A percentile compares a stretch with the other conserved stretches of the same genome.
Evolutionary conservation across 2,113 vertebrate genomes (phyloP).

Genomic region (Hippoglossus stenolepis): DNA sequence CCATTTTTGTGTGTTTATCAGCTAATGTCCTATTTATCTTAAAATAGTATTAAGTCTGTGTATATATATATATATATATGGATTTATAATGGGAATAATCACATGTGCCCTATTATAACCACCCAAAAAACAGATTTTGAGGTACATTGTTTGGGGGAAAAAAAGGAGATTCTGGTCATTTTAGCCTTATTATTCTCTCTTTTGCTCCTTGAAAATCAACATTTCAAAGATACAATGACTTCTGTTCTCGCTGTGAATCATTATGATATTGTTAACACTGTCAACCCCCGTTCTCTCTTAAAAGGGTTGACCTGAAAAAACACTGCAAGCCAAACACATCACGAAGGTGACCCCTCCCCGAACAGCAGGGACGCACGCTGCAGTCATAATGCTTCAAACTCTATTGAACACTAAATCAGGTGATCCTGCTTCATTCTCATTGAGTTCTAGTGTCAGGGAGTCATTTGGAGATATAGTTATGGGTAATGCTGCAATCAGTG

Average conservation of each 20-base stretch:
- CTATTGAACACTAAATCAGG: constrained; percentile 48
- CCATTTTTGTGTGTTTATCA: too few species aligned
- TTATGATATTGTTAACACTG: constrained; percentile 24
- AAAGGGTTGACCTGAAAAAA: constrained; percentile 54
- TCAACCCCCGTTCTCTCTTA: neutral
- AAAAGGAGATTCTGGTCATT: too few species aligned
- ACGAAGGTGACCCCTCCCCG: constrained; percentile 56
- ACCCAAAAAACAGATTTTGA: neutral
- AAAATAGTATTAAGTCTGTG: too few species aligned
- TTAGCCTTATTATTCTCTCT: too few species aligned
- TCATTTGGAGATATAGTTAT: constrained; percentile 52
- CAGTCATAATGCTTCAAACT: neutral
- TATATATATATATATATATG: too few species aligned
- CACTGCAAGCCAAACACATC: constrained; percentile 56
- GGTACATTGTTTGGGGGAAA: too few species aligned
- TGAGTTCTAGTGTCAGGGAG: constrained; percentile 39
- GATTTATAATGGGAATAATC: too few species aligned
- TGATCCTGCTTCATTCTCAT: constrained; percentile 51
- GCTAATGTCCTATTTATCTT: too few species aligned
- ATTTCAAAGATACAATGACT: constrained; percentile 5
- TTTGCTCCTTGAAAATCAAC: neutral
- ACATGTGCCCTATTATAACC: neutral
- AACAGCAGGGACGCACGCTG: constrained; percentile 47
- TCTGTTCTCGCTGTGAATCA: constrained; percentile 12
- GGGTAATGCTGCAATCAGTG: constrained; percentile 59